Evolutionary conservation across 2,888 invertebrate genomes (phyloP).

Genomic region (Gibbula magus): DNA sequence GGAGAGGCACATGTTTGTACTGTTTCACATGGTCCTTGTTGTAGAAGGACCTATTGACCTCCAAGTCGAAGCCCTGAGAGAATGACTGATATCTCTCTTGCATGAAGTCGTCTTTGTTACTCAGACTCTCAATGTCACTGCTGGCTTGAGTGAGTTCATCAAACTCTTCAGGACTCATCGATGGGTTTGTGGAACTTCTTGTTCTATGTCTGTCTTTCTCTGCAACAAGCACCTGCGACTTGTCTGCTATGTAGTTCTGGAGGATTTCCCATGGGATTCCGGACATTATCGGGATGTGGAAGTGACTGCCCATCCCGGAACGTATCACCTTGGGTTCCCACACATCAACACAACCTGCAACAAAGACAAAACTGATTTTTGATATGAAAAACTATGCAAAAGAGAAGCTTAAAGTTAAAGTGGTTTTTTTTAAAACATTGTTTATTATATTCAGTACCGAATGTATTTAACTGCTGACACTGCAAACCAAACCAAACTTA

Average conservation of each 20-base stretch:
- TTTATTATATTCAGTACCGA: too few species aligned
- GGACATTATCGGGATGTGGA: slow-evolving; percentile 83
- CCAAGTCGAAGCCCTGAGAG: slow-evolving; percentile 25
- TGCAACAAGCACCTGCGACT: slow-evolving; percentile 70
- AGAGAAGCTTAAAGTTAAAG: neutral
- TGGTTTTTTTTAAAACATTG: neutral
- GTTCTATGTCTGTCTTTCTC: slow-evolving; percentile 38
- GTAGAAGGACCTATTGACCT: slow-evolving; percentile 24
- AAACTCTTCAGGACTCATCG: neutral
- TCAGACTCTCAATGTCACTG: too few species aligned
- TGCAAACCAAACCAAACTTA: too few species aligned
- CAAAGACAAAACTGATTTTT: neutral
- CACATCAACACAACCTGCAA: slow-evolving; percentile 86
- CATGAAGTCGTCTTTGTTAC: too few species aligned
- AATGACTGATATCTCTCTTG: neutral
- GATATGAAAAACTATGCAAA: neutral
- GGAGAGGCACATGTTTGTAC: slow-evolving; percentile 46
- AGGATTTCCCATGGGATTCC: slow-evolving; percentile 83
- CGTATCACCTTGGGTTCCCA: slow-evolving; percentile 93
- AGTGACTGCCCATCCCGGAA: slow-evolving; percentile 90
- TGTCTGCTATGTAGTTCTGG: slow-evolving; percentile 76
- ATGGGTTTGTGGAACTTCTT: neutral
- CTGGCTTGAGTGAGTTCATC: neutral
- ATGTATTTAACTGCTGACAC: too few species aligned
- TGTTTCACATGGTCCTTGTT: slow-evolving; percentile 18